Evolutionary conservation across 2,888 invertebrate species (phyloP).

Genomic region (Drosophila paucipuncta): DNA sequence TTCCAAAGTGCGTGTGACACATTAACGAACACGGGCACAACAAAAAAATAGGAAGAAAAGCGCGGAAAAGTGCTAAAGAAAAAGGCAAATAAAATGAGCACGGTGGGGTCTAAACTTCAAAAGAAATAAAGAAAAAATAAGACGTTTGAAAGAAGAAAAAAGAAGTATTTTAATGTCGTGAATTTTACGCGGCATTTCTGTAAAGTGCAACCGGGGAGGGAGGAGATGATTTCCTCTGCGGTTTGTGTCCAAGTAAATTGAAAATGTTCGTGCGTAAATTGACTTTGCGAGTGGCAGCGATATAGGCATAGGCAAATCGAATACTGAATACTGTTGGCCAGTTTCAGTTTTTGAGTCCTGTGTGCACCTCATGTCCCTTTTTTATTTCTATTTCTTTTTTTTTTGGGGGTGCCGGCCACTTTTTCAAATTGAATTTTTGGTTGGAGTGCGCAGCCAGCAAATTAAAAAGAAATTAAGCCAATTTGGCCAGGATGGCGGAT

Average conservation of each 20-base stretch:
- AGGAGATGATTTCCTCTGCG: constrained; percentile 49
- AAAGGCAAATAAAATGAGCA: constrained; percentile 69
- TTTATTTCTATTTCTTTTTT: not conserved
- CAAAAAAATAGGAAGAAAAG: constrained; percentile 40
- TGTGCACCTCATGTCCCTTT: constrained; percentile 58
- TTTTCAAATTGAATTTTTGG: constrained; percentile 79
- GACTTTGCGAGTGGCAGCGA: constrained; percentile 54
- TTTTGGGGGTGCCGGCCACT: constrained; percentile 52
- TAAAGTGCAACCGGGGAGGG: constrained; percentile 56
- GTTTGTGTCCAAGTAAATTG: constrained; percentile 68
- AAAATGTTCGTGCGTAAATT: constrained; percentile 82
- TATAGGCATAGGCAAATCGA: constrained; percentile 48
- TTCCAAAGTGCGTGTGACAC: constrained; percentile 83
- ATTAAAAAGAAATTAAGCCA: constrained; percentile 85
- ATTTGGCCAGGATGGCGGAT: constrained; percentile 73
- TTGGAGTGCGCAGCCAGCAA: constrained; percentile 73
- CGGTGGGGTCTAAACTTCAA: constrained; percentile 67
- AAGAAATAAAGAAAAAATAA: constrained; percentile 69
- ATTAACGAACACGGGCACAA: constrained; percentile 72
- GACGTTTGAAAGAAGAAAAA: constrained; percentile 35
- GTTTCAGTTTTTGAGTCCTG: constrained; percentile 28
- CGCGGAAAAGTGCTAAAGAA: constrained; percentile 66
- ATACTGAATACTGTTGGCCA: constrained; percentile 14
- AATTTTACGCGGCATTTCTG: constrained; percentile 78
- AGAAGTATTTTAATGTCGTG: constrained; percentile 78